Conservation (phyloP, 2,888 invertebrate genomes). For the Catocala sponsa region DNA sequence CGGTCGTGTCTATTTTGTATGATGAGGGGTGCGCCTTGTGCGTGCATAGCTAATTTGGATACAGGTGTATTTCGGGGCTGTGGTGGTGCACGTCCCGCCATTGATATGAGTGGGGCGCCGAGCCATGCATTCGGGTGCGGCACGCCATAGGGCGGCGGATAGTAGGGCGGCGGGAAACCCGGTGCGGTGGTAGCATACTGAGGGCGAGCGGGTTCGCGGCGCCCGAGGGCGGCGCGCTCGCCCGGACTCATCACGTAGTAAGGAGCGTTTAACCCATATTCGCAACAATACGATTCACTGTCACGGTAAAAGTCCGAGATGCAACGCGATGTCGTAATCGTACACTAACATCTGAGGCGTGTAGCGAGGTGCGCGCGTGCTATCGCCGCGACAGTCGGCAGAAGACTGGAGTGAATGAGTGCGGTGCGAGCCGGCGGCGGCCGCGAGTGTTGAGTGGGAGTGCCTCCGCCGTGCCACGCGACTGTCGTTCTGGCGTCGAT, state of each 20-base stretch:
- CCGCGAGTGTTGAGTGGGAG: slow-evolving; percentile 78
- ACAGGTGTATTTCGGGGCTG: slow-evolving; percentile 86
- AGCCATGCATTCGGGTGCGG: slow-evolving; percentile 91
- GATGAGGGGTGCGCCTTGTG: slow-evolving; percentile 95
- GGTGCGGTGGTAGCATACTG: slow-evolving; percentile 84
- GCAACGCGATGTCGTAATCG: slow-evolving; percentile 85
- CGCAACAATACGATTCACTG: slow-evolving; percentile 79
- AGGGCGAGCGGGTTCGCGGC: slow-evolving; percentile 86
- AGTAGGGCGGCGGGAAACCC: slow-evolving; percentile 85
- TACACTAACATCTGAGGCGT: slow-evolving; percentile 84
- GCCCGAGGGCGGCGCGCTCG: slow-evolving; percentile 86
- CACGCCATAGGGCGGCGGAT: slow-evolving; percentile 84
- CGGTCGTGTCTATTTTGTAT: slow-evolving; percentile 90
- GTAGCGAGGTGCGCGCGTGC: slow-evolving; percentile 72
- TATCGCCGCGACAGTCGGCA: slow-evolving; percentile 81
- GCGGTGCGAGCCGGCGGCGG: slow-evolving; percentile 76
- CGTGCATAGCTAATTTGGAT: slow-evolving; percentile 93
- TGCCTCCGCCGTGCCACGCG: slow-evolving; percentile 77
- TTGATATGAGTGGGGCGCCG: slow-evolving; percentile 94
- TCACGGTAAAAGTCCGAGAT: slow-evolving; percentile 82
- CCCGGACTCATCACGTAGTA: slow-evolving; percentile 84
- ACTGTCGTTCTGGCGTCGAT: slow-evolving; percentile 68
- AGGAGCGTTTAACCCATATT: slow-evolving; percentile 92
- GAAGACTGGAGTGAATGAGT: slow-evolving; percentile 85
- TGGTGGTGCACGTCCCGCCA: slow-evolving; percentile 89